Conservation (phyloP, 2,113 vertebrate species). For the Mandrillus leucophaeus region DNA sequence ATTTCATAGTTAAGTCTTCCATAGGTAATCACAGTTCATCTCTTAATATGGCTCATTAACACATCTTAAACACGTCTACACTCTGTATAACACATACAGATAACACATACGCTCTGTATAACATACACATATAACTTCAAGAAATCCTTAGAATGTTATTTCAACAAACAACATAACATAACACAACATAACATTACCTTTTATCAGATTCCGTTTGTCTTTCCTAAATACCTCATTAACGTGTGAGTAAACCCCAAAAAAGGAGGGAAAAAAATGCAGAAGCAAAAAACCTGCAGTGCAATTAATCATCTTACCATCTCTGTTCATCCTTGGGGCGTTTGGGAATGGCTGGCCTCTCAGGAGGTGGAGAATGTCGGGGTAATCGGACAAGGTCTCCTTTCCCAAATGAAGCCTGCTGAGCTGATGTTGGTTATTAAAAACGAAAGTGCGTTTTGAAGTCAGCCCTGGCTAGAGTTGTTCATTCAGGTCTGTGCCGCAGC, state of each 20-base stretch:
- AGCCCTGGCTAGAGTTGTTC: not conserved
- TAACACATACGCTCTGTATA: too few species aligned
- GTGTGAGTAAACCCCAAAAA: not conserved
- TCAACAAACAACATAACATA: not conserved
- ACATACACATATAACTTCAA: not conserved
- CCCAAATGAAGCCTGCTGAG: not conserved
- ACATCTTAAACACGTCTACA: not conserved
- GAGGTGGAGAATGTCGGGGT: not conserved
- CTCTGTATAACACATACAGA: too few species aligned
- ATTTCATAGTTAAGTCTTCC: not conserved
- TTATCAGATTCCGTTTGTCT: not conserved
- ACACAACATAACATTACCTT: not conserved
- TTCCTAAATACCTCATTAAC: not conserved
- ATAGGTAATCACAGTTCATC: not conserved
- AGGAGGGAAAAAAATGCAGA: not conserved
- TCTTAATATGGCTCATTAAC: not conserved
- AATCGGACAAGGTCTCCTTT: not conserved
- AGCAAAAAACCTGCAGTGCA: not conserved
- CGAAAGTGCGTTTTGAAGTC: not conserved
- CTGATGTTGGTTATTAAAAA: not conserved
- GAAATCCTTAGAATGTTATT: not conserved
- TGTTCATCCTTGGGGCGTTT: fast-evolving
- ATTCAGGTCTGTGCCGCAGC: not conserved
- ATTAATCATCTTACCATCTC: not conserved
- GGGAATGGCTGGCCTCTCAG: not conserved